These are phyloP conservation scores for Neotoxoptera formosana DNA, from an alignment of 1,140 invertebrate species.

Conservation along the genomic window DNA sequence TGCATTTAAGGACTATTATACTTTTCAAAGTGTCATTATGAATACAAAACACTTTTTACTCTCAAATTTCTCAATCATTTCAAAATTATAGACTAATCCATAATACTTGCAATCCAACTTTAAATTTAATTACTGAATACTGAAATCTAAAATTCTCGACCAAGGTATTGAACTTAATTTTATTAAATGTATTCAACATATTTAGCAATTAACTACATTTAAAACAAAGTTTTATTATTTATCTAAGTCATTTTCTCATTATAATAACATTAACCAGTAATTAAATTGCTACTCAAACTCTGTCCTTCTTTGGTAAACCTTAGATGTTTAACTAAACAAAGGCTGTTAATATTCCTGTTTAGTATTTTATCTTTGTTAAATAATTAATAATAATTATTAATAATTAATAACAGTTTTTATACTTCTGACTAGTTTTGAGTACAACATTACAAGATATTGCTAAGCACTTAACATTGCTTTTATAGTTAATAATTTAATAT, in stretches of 20 bases:
- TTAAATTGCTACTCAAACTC: neutral
- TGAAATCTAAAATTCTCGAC: neutral
- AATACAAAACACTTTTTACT: neutral
- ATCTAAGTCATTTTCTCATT: neutral
- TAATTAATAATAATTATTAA: no score
- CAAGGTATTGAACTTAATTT: neutral
- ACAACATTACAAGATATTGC: neutral
- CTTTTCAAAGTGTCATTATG: neutral
- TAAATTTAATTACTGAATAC: neutral
- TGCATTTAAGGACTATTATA: neutral
- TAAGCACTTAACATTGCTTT: neutral
- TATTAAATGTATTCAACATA: neutral
- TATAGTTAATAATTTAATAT: neutral
- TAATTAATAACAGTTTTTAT: neutral
- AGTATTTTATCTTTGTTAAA: neutral
- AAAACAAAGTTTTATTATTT: neutral
- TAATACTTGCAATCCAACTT: neutral
- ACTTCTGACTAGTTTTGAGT: neutral
- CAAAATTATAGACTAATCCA: neutral
- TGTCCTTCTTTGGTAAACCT: neutral
- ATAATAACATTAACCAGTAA: neutral
- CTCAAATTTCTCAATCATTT: neutral
- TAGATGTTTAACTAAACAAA: neutral
- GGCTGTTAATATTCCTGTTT: neutral
- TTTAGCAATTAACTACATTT: neutral